These are phyloP conservation scores for Limnephilus rhombicus DNA, from an alignment of 2,888 invertebrate genomes.

Conservation along the genomic window DNA sequence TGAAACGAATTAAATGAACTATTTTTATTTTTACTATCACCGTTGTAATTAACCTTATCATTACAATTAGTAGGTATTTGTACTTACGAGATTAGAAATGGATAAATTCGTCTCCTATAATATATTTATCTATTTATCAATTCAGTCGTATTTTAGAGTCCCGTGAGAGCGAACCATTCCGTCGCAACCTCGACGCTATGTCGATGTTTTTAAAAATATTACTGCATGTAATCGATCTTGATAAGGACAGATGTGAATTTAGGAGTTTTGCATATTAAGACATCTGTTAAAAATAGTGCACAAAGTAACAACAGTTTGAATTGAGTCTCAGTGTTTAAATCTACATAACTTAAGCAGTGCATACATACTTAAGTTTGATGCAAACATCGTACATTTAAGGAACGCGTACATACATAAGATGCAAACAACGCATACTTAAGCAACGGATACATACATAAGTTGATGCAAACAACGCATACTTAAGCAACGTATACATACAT, in stretches of 20 bases:
- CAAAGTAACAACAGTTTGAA: neutral
- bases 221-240: neutral
- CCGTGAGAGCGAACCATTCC: slow-evolving; percentile 17
- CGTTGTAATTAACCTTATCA: slow-evolving; percentile 9
- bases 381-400: too few species aligned
- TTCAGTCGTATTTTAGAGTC: neutral
- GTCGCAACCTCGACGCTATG: neutral
- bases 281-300: neutral
- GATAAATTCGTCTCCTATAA: neutral
- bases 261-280: neutral
- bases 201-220: slow-evolving; percentile 7
- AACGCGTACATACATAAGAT: too few species aligned
- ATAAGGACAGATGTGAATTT: neutral
- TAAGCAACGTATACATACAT: too few species aligned
- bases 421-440: too few species aligned
- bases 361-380: too few species aligned
- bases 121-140: neutral
- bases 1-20: neutral
- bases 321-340: neutral
- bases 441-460: too few species aligned
- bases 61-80: neutral
- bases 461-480: too few species aligned
- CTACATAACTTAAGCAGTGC: too few species aligned
- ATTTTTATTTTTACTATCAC: neutral
- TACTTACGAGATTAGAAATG: neutral